These are phyloP conservation scores for Zaprionus africanus DNA, from an alignment of 1,140 invertebrate species.

Conservation along the genomic window DNA sequence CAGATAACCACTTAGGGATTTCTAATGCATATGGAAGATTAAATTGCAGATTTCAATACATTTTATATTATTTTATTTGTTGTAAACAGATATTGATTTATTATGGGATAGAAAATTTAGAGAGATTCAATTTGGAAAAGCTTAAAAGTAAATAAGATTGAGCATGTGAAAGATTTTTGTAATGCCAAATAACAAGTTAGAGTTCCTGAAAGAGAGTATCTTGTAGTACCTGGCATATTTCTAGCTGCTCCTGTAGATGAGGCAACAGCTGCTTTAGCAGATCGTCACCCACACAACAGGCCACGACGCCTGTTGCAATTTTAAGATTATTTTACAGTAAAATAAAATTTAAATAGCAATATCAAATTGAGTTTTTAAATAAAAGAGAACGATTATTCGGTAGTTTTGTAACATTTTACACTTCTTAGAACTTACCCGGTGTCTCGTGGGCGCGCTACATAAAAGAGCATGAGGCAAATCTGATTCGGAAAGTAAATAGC, in stretches of 20 bases:
- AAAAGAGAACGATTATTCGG: conserved; percentile 7
- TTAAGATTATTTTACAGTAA: background rate
- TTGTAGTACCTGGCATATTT: conserved; percentile 91
- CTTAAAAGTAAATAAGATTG: background rate
- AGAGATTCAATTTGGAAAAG: background rate
- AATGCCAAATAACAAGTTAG: background rate
- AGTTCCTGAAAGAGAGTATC: background rate
- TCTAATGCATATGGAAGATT: conserved; percentile 79
- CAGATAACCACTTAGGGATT: conserved; percentile 97
- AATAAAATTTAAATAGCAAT: background rate
- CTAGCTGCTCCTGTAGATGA: conserved; percentile 98
- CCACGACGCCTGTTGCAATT: conserved; percentile 88
- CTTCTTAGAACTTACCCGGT: conserved; percentile 86
- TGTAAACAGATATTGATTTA: background rate
- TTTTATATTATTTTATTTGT: background rate
- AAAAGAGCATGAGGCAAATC: conserved; percentile 11
- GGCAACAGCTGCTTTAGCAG: conserved; percentile 95
- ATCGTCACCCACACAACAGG: conserved; percentile 98
- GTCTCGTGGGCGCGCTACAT: conserved; percentile 87
- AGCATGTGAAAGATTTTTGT: background rate
- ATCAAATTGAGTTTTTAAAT: background rate
- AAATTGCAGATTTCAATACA: background rate
- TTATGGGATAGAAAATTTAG: background rate
- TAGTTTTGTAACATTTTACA: background rate
- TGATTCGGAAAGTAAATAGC: conserved; percentile 84